phyloP scores from a whole-genome alignment of 1,140 invertebrate genomes.

The Drosophila azteca region DNA sequence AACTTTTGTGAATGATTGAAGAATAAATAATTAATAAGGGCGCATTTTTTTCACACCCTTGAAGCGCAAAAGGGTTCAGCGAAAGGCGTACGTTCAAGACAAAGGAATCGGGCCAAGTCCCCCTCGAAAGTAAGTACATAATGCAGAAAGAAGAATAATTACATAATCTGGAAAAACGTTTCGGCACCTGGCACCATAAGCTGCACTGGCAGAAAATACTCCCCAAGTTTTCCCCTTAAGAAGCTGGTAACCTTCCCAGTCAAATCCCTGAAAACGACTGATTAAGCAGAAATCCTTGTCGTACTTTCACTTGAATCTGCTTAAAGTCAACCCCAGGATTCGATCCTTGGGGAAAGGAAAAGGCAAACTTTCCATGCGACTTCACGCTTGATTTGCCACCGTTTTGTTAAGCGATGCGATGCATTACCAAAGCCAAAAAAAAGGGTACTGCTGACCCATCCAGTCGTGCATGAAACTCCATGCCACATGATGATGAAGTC shows the following conservation, averaged over 20 bases:
- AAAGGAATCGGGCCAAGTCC: constrained; percentile 45
- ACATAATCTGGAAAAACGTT: constrained; percentile 47
- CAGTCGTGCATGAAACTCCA: constrained; percentile 70
- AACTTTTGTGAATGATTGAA: constrained; percentile 67
- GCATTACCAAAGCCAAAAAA: constrained; percentile 49
- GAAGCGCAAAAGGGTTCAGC: not conserved
- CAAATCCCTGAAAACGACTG: not conserved
- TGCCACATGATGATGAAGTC: constrained; percentile 54
- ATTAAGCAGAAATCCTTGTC: not conserved
- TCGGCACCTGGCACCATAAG: constrained; percentile 24
- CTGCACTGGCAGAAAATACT: constrained; percentile 20
- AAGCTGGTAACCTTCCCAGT: not conserved
- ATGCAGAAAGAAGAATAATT: constrained; percentile 40
- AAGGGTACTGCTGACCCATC: constrained; percentile 51
- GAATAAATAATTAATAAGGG: constrained; percentile 65
- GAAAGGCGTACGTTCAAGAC: constrained; percentile 7
- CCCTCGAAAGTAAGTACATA: constrained; percentile 40
- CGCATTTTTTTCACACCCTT: too few species aligned
- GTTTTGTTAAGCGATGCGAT: constrained; percentile 69
- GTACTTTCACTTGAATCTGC: constrained; percentile 11
- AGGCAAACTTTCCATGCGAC: constrained; percentile 56
- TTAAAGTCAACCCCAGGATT: constrained; percentile 16
- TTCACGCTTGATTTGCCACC: constrained; percentile 73
- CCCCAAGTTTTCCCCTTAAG: too few species aligned
- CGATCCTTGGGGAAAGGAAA: too few species aligned